Evolutionary conservation across 1,140 invertebrate genomes (phyloP), one percentile per base, ranked within the genome.

Genomic region (Apis cerana): DNA sequence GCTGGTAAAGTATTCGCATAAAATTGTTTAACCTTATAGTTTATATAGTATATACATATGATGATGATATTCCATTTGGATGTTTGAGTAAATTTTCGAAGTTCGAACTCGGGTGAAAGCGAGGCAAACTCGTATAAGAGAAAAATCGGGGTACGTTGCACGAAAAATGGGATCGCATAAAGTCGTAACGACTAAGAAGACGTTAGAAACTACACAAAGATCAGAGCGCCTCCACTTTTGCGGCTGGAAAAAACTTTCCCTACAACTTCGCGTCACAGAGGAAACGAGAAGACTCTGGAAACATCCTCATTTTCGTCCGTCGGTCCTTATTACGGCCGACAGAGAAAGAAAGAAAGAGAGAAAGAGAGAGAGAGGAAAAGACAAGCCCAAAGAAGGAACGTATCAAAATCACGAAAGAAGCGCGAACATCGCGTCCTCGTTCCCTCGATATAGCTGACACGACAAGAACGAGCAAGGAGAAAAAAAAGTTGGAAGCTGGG

Each of bases 381-480:
- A 33, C 33, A 33, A 76, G 50, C 1, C 17, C 19, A 23, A 33
- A 65, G 15, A 43, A 59, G n/a, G 23, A 15, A 17, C 33, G 17
- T 54, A 68, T 78, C 52, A 78, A 69, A 78, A 78, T 78, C 69
- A 78, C 76, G 17, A 50, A 76, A 19, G 13, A 3, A 33, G 33
- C 33, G 19, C 48, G 23, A 48, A 75, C 21, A 75, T 12, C 59
- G 48, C 9, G 48, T n/a, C 27, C 64, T 50, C 50, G 48, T 43
- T 68, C 61, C 1, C 21, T 54, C 56, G 71, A 33, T 33, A 33
- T n/a, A 43, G 33, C 21, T 27, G 21, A n/a, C n/a, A 17, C 33
- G 17, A 21, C 61, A 80, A 80, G 70, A 75, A 75, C 13, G 11
- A 43, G 64, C 43, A 10, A 23, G 33, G 33, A 43, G 33, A 43